A percentile compares a stretch with the other conserved stretches of the same genome.
Evolutionary conservation across 1,140 invertebrate genomes (phyloP).

Genomic region (Bombus consobrinus): DNA sequence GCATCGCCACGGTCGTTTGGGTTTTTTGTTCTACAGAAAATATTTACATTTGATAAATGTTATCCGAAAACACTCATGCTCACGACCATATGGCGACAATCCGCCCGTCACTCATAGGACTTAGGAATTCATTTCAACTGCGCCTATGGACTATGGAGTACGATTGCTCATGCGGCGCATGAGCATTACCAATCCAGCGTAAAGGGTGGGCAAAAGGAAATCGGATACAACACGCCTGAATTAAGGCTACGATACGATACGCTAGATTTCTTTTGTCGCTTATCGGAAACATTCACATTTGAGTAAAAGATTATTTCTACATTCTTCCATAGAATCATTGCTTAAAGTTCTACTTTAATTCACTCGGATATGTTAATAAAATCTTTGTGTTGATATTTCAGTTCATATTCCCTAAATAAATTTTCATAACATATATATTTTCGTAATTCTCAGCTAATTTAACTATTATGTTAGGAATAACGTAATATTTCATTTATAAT

Average conservation of each 20-base stretch:
- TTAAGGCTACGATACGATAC: constrained; percentile 25
- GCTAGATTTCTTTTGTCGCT: not conserved
- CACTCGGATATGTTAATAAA: not conserved
- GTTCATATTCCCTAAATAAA: not conserved
- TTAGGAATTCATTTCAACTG: constrained; percentile 59
- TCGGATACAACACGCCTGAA: constrained; percentile 39
- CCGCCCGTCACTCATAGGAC: constrained; percentile 31
- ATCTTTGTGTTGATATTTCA: not conserved
- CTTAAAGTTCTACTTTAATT: not conserved
- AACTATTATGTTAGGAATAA: not conserved
- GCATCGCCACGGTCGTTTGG: constrained; percentile 39
- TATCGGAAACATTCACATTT: not conserved
- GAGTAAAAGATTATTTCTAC: not conserved
- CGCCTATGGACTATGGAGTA: constrained; percentile 38
- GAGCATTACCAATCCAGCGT: constrained; percentile 42
- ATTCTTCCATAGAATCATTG: not conserved
- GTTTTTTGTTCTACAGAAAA: constrained; percentile 52
- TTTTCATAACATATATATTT: not conserved
- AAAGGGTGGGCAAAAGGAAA: constrained; percentile 53
- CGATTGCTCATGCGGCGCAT: constrained; percentile 49
- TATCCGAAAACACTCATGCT: constrained; percentile 59
- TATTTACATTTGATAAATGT: constrained; percentile 66
- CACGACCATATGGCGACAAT: constrained; percentile 56
- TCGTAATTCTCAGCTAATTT: not conserved
- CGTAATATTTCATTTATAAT: no score